These are phyloP conservation scores for Heterocephalus glaber DNA, from an alignment of 2,113 vertebrate genomes.

Conservation along the genomic window DNA sequence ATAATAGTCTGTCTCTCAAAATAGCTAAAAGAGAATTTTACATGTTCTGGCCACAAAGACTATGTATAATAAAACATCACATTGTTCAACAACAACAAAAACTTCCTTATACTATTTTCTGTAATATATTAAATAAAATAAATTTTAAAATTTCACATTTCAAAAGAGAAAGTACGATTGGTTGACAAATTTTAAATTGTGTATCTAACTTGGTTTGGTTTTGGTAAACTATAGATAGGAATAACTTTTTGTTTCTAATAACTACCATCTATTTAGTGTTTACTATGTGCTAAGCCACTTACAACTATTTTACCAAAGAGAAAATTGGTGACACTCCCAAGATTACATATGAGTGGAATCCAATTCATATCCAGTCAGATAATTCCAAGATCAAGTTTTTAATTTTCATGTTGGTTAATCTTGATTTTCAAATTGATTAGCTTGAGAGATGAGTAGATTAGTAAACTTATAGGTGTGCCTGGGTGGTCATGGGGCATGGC, in stretches of 20 bases:
- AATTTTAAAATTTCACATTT: neutral
- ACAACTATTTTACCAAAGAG: neutral
- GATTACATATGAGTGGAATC: neutral
- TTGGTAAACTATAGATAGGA: neutral
- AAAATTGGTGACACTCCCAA: neutral
- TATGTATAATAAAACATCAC: neutral
- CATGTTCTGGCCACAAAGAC: neutral
- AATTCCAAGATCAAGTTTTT: neutral
- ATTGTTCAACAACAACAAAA: neutral
- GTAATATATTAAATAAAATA: neutral
- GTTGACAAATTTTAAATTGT: neutral
- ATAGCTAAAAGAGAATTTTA: neutral
- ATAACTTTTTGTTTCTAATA: slow-evolving; percentile 2
- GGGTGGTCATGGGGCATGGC: too few species aligned
- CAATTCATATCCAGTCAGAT: neutral
- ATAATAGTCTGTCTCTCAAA: too few species aligned
- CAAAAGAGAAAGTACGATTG: neutral
- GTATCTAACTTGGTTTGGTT: neutral
- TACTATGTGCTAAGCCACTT: neutral
- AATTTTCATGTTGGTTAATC: neutral
- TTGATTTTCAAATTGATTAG: too few species aligned
- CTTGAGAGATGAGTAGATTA: too few species aligned
- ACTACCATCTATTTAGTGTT: neutral
- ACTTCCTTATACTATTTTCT: neutral
- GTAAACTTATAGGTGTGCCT: too few species aligned